Evolutionary conservation across 2,797 vertebrate genomes (phyloP), one percentile per base, ranked within the genome.

Genomic region (Gallinago stenura): DNA sequence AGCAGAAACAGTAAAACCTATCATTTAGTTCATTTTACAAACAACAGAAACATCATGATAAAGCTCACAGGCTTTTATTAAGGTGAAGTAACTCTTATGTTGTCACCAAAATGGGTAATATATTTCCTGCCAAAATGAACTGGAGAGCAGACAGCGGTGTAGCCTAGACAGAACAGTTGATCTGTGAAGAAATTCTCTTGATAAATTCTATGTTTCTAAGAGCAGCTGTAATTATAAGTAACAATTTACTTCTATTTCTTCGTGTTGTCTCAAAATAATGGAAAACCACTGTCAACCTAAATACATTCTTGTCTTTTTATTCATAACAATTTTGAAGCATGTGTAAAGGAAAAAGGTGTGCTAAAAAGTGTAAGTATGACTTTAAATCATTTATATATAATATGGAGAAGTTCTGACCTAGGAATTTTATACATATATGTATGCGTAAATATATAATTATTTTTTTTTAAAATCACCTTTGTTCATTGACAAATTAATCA

Each of bases 371-470:
- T 37, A 72, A 65, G 11, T n/a, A 37, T 83, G 43, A 43, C 16
- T 90, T 88, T 76, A 91, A 83, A 57, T 57, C 12, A 48, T 31
- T 45, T 51, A 28, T 35, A 22, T 9, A 33, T 58, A 48, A n/a
- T 2, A n/a, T 18, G 19, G 48, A 85, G 22, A 85, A 60, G 6
- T 64, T 87, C 22, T 57, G 41, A 73, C 17, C 18, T 14, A 73
- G 20, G 20, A 76, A n/a, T 69, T 79, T 89, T 41, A 6, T 33
- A 41, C 2, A 9, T 41, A 12, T 7, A 6, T 15, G 2, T 20
- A 5, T 22, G 1, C 60, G 1, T 33, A 6, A 22, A 2, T 26
- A 6, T 22, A 6, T 9, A 17, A 14, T 19, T 7, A 56, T 37
- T 12, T 3, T 25, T 25, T 58, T 90, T 88, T 58, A 3, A 83